These are phyloP conservation scores for Chrysochloris asiatica DNA, from an alignment of 2,113 vertebrate species.

Conservation along the genomic window DNA sequence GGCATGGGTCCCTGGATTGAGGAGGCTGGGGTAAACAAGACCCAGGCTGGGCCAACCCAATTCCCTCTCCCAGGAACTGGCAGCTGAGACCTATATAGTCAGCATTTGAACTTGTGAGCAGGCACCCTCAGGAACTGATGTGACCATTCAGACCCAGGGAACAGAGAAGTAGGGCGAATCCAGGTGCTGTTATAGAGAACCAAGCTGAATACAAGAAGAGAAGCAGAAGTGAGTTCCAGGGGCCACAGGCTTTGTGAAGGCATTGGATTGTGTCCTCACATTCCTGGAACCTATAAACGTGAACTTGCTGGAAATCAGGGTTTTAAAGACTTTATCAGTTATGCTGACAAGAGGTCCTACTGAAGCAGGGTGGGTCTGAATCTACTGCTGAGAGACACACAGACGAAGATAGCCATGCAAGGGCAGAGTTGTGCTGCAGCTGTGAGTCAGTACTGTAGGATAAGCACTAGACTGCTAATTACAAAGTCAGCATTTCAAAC, in stretches of 20 bases:
- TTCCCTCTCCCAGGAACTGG: neutral
- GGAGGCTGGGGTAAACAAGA: neutral
- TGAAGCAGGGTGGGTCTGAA: neutral
- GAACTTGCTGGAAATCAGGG: neutral
- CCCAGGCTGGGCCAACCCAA: neutral
- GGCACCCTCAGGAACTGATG: neutral
- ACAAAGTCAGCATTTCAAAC: too few species aligned
- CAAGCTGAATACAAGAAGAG: neutral
- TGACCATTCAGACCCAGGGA: neutral
- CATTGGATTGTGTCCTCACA: neutral
- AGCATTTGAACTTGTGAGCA: too few species aligned
- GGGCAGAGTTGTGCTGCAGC: too few species aligned
- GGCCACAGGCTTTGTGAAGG: neutral
- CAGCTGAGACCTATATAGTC: too few species aligned
- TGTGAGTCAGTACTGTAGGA: too few species aligned
- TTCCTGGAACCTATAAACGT: neutral
- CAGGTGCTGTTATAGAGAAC: accelerated
- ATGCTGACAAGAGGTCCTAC: too few species aligned
- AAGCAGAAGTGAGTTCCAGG: neutral
- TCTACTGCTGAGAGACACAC: too few species aligned
- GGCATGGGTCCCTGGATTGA: neutral
- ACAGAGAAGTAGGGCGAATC: neutral
- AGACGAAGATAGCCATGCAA: too few species aligned
- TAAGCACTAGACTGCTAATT: too few species aligned
- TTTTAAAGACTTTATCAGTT: neutral